Conservation (phyloP, 2,888 invertebrate genomes). For the Callyntrura sp. region DNA sequence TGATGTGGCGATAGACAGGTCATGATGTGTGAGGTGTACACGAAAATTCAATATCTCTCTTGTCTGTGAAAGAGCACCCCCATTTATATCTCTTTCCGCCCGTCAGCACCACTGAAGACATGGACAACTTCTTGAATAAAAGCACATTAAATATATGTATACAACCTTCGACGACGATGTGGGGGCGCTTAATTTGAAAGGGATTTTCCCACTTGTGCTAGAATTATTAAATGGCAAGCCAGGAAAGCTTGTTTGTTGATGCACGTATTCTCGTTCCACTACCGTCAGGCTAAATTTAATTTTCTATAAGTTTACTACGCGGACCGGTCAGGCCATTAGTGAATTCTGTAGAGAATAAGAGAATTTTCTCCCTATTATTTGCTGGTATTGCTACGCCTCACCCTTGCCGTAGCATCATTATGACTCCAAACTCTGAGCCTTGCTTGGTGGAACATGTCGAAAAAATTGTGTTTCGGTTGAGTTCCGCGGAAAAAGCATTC, state of each 20-base stretch:
- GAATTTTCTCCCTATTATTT: too few relatives aligned
- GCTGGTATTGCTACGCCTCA: too few relatives aligned
- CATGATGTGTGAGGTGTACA: slow-evolving; percentile 28
- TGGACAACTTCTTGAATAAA: slow-evolving; percentile 14
- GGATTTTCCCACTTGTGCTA: background rate
- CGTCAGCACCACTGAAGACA: background rate
- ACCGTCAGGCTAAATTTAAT: background rate
- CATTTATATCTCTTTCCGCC: slow-evolving; percentile 17
- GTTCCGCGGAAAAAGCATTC: too few relatives aligned
- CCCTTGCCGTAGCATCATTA: too few relatives aligned
- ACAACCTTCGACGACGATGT: background rate
- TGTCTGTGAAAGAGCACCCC: background rate
- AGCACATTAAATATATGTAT: background rate
- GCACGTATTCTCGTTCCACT: too few relatives aligned
- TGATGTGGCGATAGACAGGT: slow-evolving; percentile 34
- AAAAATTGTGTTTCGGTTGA: too few relatives aligned
- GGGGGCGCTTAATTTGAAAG: slow-evolving; percentile 6
- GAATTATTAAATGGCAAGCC: background rate
- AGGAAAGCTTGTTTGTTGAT: background rate
- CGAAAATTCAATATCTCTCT: slow-evolving; percentile 40
- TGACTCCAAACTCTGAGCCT: too few relatives aligned
- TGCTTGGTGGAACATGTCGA: too few relatives aligned
- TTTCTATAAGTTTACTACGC: too few relatives aligned
- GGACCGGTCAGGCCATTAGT: too few relatives aligned
- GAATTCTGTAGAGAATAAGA: too few relatives aligned